Evolutionary conservation across 1,140 invertebrate genomes (phyloP), one percentile per base, ranked within the genome.

Genomic region (Dreissena rostriformis): DNA sequence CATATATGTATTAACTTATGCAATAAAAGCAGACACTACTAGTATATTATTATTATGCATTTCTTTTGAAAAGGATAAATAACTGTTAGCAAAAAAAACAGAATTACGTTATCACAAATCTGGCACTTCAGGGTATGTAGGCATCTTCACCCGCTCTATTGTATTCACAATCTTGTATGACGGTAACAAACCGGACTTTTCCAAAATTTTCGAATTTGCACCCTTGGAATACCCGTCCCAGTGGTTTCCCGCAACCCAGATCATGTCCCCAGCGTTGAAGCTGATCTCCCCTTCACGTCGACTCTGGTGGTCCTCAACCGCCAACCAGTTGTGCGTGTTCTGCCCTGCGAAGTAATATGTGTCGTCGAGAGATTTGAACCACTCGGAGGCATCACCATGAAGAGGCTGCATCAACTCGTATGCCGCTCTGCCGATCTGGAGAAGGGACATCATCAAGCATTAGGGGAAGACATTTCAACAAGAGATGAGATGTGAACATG

Each of bases 261-360:
- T 95, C 5, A 96, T 91, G 92, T 99, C 98, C 1, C 97, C 97
- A 0, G 95, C 94, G 73, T 92, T 92, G 29, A 98, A 91, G 82
- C 96, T 95, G 79, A 98, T 95, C 93, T 98, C 97, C 26, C 95
- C 95, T 24, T 93, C 91, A 26, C 66, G 66, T 86, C 94, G 93
- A 2, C 96, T n/a, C 24, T 65, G 94, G 90, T 98, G 97, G 72
- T 95, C 93, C 84, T 96, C 94, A 12, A 98, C 95, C 1, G 96
- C 97, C 24, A 96, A 93, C 57, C 97, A 95, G 90, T 97, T 96
- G 93, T 99, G 97, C 28, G 96, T 95, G 93, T 96, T 97, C 94
- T 99, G 98, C 1, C 98, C 98, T 14, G 98, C 98, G 93, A 97
- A 99, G 93, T 99, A 99, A 94, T 98, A 99, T 88, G 99, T 97